Evolutionary conservation across 1,140 invertebrate genomes (phyloP), one percentile per base, ranked within the genome.

Genomic region (Phocides pigmalion): DNA sequence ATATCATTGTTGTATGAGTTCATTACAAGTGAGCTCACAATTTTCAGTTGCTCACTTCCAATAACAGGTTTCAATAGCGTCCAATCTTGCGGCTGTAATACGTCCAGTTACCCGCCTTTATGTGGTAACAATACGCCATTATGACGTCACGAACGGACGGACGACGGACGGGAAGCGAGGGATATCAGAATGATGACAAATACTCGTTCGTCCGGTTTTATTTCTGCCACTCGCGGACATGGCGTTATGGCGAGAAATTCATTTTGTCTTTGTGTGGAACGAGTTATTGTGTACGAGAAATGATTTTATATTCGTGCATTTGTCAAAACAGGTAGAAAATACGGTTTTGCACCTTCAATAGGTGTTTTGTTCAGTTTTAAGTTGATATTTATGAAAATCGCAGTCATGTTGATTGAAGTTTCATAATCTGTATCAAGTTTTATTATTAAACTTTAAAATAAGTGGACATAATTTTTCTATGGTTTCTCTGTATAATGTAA

Each of bases 141-240:
- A 41, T 58, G 54, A 56, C 53, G 53, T 56, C 53, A 56, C 53
- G 53, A 39, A 54, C 17, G 51, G 51, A 54, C 50, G 50, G 14
- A 22, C 51, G 35, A 8, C 39, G 37, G 37, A 41, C 51, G 41
- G 54, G 41, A 41, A 28, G 19, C 39, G 22, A 42, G 53, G 39
- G 39, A 58, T 44, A 58, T 44, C 54, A 44, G 54, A 58, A 58
- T 58, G 54, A 58, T 58, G 54, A 58, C 54, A 58, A 58, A 58
- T 58, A 28, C 22, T 44, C 41, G 22, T 58, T 46, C 41, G 22
- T 58, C 41, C 41, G 54, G 39, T 58, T 44, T 28, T 17, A 44
- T 58, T 46, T 28, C 20, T 46, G 54, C 32, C 22, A 16, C 54
- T n/a, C 41, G 20, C 39, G 54, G 9, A 44, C 41, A 32, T 15